A percentile compares a stretch with the other conserved stretches of the same genome.
Evolutionary conservation across 2,113 vertebrate species (phyloP).

Genomic region (Echinops telfairi): DNA sequence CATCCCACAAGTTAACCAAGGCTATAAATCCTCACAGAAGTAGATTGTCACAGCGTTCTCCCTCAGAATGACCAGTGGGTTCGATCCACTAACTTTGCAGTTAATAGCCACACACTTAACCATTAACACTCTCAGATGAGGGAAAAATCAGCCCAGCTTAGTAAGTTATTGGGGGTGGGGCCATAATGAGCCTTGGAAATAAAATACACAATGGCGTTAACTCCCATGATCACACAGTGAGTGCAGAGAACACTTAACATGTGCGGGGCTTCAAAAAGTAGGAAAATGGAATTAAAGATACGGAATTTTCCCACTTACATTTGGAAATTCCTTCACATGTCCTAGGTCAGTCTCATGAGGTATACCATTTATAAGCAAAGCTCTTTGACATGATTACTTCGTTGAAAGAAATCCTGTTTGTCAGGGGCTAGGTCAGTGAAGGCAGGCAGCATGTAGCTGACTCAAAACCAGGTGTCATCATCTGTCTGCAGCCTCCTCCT

Average conservation of each 20-base stretch:
- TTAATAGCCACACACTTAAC: too few species aligned
- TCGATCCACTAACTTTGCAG: too few species aligned
- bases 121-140: too few species aligned
- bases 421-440: conserved; percentile 4
- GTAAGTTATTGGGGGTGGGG: not conserved
- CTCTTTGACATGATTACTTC: conserved; percentile 8
- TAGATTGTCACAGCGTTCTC: too few species aligned
- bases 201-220: not conserved
- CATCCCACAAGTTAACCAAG: too few species aligned
- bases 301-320: too few species aligned
- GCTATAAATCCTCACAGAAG: too few species aligned
- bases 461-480: not conserved
- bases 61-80: too few species aligned
- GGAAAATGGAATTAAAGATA: too few species aligned
- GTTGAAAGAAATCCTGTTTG: not conserved
- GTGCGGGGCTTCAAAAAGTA: too few species aligned
- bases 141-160: too few species aligned
- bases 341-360: not conserved
- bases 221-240: not conserved
- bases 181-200: not conserved
- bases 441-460: not conserved
- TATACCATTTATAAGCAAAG: not conserved
- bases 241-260: not conserved
- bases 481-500: not conserved
- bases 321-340: too few species aligned